Conservation (phyloP, 2,888 invertebrate species). For the Drosophila fungiperda region DNA sequence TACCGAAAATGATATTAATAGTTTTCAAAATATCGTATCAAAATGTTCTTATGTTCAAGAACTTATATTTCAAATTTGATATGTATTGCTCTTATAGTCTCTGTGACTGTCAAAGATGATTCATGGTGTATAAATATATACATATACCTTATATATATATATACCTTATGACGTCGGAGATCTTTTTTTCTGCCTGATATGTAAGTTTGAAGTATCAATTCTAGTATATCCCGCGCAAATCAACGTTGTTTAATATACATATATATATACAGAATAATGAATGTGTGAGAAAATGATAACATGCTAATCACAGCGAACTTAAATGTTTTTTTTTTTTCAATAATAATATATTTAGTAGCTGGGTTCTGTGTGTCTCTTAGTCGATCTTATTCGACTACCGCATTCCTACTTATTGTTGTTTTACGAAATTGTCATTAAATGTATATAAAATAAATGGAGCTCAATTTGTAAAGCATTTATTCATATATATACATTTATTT, state of each 20-base stretch:
- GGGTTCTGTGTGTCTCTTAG: neutral
- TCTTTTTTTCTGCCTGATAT: neutral
- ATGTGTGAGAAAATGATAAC: neutral
- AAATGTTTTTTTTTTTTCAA: neutral
- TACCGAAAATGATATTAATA: neutral
- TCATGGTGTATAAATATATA: too few species aligned
- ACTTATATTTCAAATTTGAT: neutral
- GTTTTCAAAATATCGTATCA: neutral
- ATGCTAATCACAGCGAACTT: neutral
- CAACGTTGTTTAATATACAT: neutral
- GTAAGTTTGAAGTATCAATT: neutral
- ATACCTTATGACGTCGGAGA: neutral
- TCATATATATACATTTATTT: neutral
- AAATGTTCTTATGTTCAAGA: neutral
- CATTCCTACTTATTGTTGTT: neutral
- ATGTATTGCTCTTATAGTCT: neutral
- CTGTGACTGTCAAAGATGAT: neutral
- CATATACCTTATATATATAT: neutral
- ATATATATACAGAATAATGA: neutral
- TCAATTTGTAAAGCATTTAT: neutral
- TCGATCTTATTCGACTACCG: neutral
- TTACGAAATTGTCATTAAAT: neutral
- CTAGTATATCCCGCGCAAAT: neutral
- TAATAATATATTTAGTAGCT: neutral
- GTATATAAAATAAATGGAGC: too few species aligned